Conservation (phyloP, 2,797 vertebrate genomes). For the Corythornis leucogaster region DNA sequence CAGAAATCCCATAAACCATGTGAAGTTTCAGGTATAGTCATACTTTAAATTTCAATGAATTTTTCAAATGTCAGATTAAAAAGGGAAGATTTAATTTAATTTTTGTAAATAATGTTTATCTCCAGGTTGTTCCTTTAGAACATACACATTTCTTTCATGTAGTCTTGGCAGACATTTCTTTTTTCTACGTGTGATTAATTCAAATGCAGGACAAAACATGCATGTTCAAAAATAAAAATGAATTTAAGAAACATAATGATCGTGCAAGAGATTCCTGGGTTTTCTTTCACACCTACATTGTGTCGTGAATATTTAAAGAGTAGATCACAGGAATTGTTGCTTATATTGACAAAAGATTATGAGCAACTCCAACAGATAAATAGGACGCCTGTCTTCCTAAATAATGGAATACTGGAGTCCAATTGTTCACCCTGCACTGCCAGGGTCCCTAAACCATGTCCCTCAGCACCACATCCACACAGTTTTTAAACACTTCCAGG, state of each 20-base stretch:
- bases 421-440: too few species aligned
- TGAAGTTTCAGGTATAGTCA: slow-evolving; percentile 87
- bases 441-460: too few species aligned
- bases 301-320: not conserved
- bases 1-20: slow-evolving; percentile 77
- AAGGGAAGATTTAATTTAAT: not conserved
- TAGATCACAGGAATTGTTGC: not conserved
- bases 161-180: not conserved
- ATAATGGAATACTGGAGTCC: not conserved
- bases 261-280: not conserved
- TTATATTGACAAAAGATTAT: not conserved
- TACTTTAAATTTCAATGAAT: not conserved
- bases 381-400: not conserved
- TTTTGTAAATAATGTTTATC: not conserved
- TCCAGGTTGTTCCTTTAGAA: not conserved
- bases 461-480: too few species aligned
- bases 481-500: too few species aligned
- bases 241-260: not conserved
- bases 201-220: not conserved
- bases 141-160: not conserved
- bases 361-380: not conserved
- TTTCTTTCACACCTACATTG: not conserved
- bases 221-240: not conserved
- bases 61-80: not conserved
- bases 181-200: not conserved